Evolutionary conservation across 1,140 invertebrate species (phyloP).

Genomic region (Caerostris extrusa): DNA sequence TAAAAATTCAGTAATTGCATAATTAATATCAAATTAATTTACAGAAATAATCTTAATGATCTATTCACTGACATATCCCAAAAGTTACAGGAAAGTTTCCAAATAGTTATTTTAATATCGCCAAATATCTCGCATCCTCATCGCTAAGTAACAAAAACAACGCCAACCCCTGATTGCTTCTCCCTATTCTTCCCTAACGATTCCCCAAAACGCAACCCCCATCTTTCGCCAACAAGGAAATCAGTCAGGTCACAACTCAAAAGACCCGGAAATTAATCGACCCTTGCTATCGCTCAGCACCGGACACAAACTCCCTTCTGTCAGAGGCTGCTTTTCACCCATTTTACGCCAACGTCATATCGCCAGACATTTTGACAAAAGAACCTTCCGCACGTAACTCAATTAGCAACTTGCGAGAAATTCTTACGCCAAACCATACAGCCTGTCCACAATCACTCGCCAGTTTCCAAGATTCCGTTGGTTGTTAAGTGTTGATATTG

Average conservation of each 20-base stretch:
- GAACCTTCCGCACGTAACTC: conserved; percentile 59
- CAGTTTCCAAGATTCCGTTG: conserved; percentile 62
- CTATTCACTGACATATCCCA: too few relatives aligned
- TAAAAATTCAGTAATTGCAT: too few relatives aligned
- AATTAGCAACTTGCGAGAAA: conserved; percentile 58
- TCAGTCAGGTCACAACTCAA: conserved; percentile 14
- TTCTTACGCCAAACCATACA: conserved; percentile 48
- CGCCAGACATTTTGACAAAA: conserved; percentile 57
- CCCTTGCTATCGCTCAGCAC: conserved; percentile 14
- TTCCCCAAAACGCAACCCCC: neutral
- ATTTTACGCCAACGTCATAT: conserved; percentile 42
- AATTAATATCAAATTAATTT: too few relatives aligned
- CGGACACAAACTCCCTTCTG: conserved; percentile 13
- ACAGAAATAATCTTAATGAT: too few relatives aligned
- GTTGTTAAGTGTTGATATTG: conserved; percentile 76
- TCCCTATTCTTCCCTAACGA: neutral
- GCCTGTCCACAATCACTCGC: neutral
- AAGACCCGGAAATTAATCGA: conserved; percentile 46
- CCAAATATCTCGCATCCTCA: too few relatives aligned
- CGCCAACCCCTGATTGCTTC: neutral
- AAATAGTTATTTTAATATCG: too few relatives aligned
- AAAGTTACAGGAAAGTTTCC: too few relatives aligned
- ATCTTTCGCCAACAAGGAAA: neutral
- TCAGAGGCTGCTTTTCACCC: neutral
- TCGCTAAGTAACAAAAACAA: too few relatives aligned